Conservation (phyloP, 2,797 vertebrate species). For the Remorina albescens region DNA sequence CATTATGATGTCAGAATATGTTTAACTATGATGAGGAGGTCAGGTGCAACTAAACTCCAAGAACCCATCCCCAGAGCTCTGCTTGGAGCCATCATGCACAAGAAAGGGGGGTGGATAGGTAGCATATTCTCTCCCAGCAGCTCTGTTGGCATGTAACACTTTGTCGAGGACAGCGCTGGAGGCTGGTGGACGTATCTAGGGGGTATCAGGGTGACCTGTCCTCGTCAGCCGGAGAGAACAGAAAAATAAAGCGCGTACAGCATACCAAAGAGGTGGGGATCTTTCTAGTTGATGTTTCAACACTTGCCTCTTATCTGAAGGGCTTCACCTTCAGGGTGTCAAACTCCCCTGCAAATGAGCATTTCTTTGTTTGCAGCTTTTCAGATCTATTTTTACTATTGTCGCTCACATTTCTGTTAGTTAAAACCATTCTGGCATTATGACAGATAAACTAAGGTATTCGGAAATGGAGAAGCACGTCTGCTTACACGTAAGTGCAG, state of each 20-base stretch:
- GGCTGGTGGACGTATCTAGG: conserved; percentile 69
- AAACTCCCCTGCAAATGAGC: conserved; percentile 25
- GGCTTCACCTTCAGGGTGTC: conserved; percentile 1
- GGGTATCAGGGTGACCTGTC: conserved; percentile 77
- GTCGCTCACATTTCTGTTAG: conserved; percentile 3
- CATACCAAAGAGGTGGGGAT: conserved; percentile 62
- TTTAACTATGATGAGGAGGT: conserved; percentile 19
- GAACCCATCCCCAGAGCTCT: conserved; percentile 60
- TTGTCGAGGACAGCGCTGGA: conserved; percentile 69
- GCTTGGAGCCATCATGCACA: conserved; percentile 46
- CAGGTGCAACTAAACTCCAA: conserved; percentile 37
- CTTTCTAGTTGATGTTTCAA: conserved; percentile 17
- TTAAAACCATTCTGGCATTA: conserved; percentile 16
- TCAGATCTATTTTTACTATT: conserved; percentile 1
- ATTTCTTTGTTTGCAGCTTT: conserved; percentile 11
- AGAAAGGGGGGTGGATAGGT: conserved; percentile 57
- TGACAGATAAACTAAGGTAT: conserved; percentile 31
- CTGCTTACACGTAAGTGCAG: conserved; percentile 36
- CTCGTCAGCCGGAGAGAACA: conserved; percentile 52
- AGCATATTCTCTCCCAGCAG: conserved; percentile 71
- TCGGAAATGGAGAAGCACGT: conserved; percentile 45
- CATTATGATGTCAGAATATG: conserved; percentile 38
- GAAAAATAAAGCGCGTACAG: conserved; percentile 53
- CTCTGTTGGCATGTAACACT: conserved; percentile 56
- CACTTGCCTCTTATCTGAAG: conserved; percentile 30